Conservation (phyloP, 2,113 vertebrate species). For the Sterna hirundo region DNA sequence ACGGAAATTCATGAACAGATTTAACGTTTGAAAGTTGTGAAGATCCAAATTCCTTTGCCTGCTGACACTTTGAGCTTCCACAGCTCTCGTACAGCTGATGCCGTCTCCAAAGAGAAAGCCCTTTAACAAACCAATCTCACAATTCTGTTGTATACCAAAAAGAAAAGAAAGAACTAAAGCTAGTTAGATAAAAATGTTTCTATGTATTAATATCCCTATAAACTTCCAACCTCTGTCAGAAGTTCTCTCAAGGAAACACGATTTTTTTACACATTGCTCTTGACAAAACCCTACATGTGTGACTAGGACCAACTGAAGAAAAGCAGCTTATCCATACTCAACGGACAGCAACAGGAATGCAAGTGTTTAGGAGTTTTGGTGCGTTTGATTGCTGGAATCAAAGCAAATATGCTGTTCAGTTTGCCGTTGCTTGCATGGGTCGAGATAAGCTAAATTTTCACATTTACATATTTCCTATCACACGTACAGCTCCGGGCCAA, state of each 20-base stretch:
- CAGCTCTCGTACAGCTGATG: too few relatives aligned
- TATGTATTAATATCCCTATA: background rate
- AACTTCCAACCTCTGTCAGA: background rate
- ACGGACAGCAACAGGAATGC: accelerated
- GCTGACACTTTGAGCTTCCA: background rate
- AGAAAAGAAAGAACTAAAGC: background rate
- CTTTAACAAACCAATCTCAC: background rate
- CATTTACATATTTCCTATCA: background rate
- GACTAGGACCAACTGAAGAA: background rate
- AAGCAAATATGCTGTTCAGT: background rate
- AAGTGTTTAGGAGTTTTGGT: accelerated
- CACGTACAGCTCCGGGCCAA: background rate
- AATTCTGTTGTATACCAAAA: background rate
- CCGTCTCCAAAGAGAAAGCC: background rate
- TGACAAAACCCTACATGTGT: background rate
- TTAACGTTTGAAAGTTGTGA: background rate
- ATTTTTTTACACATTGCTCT: background rate
- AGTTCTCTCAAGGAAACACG: background rate
- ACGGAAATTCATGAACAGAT: background rate
- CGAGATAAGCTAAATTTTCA: background rate
- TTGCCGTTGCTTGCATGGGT: accelerated
- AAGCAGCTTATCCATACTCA: background rate
- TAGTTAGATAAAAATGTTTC: background rate
- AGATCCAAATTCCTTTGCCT: background rate
- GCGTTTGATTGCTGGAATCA: accelerated